A percentile compares a stretch with the other conserved stretches of the same genome.
Evolutionary conservation across 2,797 vertebrate species (phyloP).

Genomic region (Lepidocolaptes lacrymiger): DNA sequence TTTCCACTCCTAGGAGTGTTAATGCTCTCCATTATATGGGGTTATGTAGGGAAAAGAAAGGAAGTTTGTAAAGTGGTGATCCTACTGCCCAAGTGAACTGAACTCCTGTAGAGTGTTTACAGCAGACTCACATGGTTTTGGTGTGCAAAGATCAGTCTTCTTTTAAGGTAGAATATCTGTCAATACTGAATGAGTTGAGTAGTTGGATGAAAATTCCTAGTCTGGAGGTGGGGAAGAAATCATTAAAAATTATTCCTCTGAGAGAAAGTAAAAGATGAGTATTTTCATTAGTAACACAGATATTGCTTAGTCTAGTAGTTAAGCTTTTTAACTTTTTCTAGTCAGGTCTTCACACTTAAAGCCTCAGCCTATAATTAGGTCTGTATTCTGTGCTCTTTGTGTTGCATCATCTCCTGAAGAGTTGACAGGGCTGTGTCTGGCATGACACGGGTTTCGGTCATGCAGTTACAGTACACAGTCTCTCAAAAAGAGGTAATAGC

Average conservation of each 20-base stretch:
- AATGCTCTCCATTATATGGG: not conserved
- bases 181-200: not conserved
- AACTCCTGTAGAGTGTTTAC: not conserved
- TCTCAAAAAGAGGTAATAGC: not conserved
- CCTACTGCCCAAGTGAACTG: not conserved
- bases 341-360: not conserved
- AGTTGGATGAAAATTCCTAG: not conserved
- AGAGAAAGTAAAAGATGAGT: not conserved
- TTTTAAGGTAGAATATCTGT: not conserved
- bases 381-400: not conserved
- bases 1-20: not conserved
- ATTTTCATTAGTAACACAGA: not conserved
- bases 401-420: not conserved
- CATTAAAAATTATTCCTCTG: not conserved
- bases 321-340: not conserved
- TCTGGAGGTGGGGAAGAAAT: not conserved
- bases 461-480: not conserved
- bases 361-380: not conserved
- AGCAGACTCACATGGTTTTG: fast-evolving
- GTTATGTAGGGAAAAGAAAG: not conserved
- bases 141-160: not conserved
- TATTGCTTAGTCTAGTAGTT: not conserved
- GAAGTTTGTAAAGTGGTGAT: not conserved
- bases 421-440: not conserved
- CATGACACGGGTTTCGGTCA: not conserved